A percentile compares a stretch with the other conserved stretches of the same genome.
Conservation (phyloP, 1,140 invertebrate species). For the Brachionus plicatilis region DNA sequence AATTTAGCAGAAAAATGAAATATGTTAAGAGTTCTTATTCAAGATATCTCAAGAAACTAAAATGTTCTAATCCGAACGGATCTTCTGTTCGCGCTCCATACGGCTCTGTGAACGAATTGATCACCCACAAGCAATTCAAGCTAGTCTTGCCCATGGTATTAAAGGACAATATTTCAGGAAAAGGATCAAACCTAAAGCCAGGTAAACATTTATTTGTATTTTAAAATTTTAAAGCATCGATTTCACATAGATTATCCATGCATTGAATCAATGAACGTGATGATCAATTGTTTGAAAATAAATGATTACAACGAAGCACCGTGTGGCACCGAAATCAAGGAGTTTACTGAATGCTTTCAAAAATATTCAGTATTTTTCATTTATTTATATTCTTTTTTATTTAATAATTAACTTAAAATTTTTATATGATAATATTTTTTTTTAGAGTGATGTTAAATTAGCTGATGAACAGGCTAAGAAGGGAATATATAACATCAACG, state of each 20-base stretch:
- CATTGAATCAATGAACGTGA: conserved; percentile 30
- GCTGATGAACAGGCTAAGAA: conserved; percentile 29
- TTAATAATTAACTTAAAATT: background rate
- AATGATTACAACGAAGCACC: conserved; percentile 39
- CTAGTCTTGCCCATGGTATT: conserved; percentile 29
- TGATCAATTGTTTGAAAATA: conserved; percentile 38
- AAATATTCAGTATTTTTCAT: background rate
- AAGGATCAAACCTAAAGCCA: conserved; percentile 18
- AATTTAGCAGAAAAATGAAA: conserved; percentile 20
- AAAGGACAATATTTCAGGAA: conserved; percentile 31
- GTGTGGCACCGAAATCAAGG: conserved; percentile 6
- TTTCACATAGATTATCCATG: conserved; percentile 22
- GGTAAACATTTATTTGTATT: background rate
- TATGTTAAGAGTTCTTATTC: conserved; percentile 29
- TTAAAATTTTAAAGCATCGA: background rate
- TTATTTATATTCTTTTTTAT: background rate
- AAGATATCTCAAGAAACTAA: conserved; percentile 18
- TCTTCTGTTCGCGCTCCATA: background rate
- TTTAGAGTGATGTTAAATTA: background rate
- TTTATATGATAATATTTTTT: background rate
- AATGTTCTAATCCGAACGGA: conserved; percentile 7
- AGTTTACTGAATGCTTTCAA: conserved; percentile 27
- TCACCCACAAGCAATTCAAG: conserved; percentile 30
- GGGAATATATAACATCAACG: background rate
- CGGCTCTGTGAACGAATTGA: background rate